Evolutionary conservation across 2,113 vertebrate species (phyloP).

Genomic region (Ammodytes dubius): DNA sequence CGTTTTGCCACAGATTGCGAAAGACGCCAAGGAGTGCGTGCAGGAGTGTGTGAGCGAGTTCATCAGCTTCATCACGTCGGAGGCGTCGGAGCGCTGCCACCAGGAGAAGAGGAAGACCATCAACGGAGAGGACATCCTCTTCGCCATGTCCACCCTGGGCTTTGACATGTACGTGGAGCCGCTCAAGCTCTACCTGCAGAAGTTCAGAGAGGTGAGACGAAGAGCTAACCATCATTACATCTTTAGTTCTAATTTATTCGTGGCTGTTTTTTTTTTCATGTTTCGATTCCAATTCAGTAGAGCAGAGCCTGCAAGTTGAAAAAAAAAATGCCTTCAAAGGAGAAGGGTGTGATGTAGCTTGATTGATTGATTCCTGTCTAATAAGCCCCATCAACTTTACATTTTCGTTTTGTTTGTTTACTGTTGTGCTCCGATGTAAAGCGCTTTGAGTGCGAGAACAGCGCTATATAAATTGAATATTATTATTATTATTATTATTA

Average conservation of each 20-base stretch:
- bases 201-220: slow-evolving; percentile 94
- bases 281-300: background rate
- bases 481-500: no score
- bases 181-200: slow-evolving; percentile 97
- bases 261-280: background rate
- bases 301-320: background rate
- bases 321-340: no score
- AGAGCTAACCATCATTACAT: background rate
- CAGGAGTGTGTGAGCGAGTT: slow-evolving; percentile 99
- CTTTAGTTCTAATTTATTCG: no score
- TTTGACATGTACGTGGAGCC: slow-evolving; percentile 99
- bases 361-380: background rate
- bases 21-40: slow-evolving; percentile 98
- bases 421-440: no score
- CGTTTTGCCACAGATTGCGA: slow-evolving; percentile 90
- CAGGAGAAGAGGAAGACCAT: slow-evolving; percentile 99
- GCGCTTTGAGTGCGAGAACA: no score
- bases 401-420: no score
- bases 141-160: slow-evolving; percentile 98
- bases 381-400: no score
- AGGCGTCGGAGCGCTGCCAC: slow-evolving; percentile 97
- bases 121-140: slow-evolving; percentile 98
- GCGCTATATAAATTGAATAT: no score
- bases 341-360: no score
- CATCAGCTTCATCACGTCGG: slow-evolving; percentile 99